A percentile compares a stretch with the other conserved stretches of the same genome.
phyloP scores from a whole-genome alignment of 2,113 vertebrate genomes.

The Eira barbara region DNA sequence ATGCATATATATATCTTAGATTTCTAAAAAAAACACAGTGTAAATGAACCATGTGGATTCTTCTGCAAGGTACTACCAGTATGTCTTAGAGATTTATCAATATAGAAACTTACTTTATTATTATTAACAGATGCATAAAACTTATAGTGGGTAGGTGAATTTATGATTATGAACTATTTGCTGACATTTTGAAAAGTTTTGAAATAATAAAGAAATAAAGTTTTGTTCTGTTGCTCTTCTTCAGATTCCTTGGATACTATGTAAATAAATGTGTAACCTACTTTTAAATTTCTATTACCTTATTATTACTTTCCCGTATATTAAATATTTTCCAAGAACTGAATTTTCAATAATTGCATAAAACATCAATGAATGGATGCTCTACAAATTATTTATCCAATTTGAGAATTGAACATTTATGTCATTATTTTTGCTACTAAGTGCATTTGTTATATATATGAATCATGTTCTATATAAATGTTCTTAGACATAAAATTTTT shows the following conservation, averaged over 20 bases:
- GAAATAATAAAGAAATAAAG: neutral
- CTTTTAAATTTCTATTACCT: neutral
- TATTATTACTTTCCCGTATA: neutral
- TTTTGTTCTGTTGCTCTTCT: neutral
- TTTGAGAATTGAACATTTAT: neutral
- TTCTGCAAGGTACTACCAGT: neutral
- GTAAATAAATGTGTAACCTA: neutral
- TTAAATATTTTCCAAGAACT: conserved; percentile 13
- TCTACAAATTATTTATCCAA: neutral
- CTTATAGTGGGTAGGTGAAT: neutral
- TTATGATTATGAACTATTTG: neutral
- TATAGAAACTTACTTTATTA: neutral
- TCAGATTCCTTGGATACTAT: neutral
- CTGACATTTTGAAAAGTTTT: neutral
- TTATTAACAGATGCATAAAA: neutral
- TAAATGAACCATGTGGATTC: neutral
- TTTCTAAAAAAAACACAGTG: neutral
- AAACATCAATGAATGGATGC: neutral
- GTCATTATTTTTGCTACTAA: neutral
- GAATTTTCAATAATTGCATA: neutral
- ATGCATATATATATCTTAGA: neutral
- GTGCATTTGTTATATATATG: neutral
- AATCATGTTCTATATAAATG: neutral
- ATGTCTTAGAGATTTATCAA: neutral
- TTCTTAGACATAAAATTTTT: neutral